Percentiles rank a stretch among this genome's conserved stretches.
These are phyloP conservation scores for Tragelaphus scriptus DNA, from an alignment of 2,113 vertebrate species.

Conservation along the genomic window DNA sequence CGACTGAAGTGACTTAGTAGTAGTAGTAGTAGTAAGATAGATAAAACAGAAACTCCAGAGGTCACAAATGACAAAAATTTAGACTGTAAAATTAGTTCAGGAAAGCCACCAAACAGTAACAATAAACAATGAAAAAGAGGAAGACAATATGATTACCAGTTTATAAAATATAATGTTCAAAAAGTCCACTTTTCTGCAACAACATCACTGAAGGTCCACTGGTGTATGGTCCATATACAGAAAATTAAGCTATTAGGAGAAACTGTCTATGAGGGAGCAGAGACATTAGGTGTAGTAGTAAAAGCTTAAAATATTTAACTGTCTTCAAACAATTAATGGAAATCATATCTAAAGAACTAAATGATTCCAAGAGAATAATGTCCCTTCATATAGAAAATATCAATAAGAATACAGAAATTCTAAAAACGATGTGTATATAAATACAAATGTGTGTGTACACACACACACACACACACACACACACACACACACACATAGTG, in stretches of 20 bases:
- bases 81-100: background rate
- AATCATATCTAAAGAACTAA: background rate
- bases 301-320: background rate
- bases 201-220: background rate
- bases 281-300: background rate
- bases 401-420: background rate
- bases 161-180: background rate
- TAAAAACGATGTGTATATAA: background rate
- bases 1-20: too few relatives aligned
- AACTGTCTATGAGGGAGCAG: background rate
- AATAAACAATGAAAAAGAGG: background rate
- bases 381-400: background rate
- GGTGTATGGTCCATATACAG: background rate
- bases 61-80: background rate
- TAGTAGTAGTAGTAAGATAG: background rate
- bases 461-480: too few relatives aligned
- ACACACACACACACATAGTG: too few relatives aligned
- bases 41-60: background rate
- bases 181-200: background rate
- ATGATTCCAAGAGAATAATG: background rate
- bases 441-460: background rate
- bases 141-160: background rate
- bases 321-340: background rate
- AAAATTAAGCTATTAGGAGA: background rate
- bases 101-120: background rate